These are phyloP conservation scores for Aproaerema taeniolella DNA, from an alignment of 2,888 invertebrate genomes.

Conservation along the genomic window DNA sequence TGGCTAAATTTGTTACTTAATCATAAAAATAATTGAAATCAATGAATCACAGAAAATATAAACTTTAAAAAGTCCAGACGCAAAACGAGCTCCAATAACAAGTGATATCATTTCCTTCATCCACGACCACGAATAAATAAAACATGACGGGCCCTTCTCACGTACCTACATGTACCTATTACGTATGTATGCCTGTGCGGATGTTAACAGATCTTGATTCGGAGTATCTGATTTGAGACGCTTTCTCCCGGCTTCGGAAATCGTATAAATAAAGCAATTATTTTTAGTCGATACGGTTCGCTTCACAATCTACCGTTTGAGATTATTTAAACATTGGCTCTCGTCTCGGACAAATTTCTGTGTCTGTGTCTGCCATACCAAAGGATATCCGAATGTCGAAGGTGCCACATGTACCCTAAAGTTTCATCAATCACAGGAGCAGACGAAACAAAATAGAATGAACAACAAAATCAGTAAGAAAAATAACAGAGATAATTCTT, in stretches of 20 bases:
- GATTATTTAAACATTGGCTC: neutral
- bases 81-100: constrained; percentile 3
- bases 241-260: constrained; percentile 41
- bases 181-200: constrained; percentile 52
- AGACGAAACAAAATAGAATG: constrained; percentile 6
- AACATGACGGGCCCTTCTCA: constrained; percentile 76
- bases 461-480: no score
- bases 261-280: constrained; percentile 29
- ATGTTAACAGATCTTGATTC: constrained; percentile 69
- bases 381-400: neutral
- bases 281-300: constrained; percentile 18
- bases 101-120: constrained; percentile 7
- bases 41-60: no score
- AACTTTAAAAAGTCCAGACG: no score
- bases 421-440: neutral
- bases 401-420: constrained; percentile 1
- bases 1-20: no score
- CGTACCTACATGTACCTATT: constrained; percentile 53
- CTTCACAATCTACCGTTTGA: no score
- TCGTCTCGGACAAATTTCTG: no score
- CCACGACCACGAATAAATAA: constrained; percentile 63
- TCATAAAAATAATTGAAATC: no score
- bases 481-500: no score
- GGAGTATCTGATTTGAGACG: constrained; percentile 61
- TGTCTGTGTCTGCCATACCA: neutral